Base-by-base conservation (phyloP, 2,797 vertebrate genomes). In the Catostomus latipinnis region DNA sequence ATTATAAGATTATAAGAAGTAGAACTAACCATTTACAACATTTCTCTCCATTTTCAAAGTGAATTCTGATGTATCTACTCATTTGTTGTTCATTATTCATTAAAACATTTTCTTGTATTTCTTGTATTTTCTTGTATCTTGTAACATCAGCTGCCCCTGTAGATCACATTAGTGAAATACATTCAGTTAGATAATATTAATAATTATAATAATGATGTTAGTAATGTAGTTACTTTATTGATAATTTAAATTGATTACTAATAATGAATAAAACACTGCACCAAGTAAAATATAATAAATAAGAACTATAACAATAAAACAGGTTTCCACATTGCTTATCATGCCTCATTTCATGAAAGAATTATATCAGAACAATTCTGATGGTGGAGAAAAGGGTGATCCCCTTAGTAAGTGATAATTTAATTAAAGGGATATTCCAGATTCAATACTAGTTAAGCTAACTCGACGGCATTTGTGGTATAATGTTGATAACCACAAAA, bases 51-150 rank as follows among this genome's bases (percentile, higher is more conserved):
- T 9, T 22, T 74, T 62, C 4, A 52, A 46, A 8, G 34, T 71
- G n/a, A 45, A 57, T 71, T 13, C 34, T 13, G 18, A 54, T 70
- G 46, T 50, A 11, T 50, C 56, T 60, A 16, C 10, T 73, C 6
- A 7, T 16, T 18, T 72, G 50, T 56, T 60, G 18, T 62, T 62
- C 7, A 14, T 50, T 74, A 43, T 54, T 43, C n/a, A 75, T 16
- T 75, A 71, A 63, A 71, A n/a, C 22, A 34, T 4, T 2, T 22
- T 34, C 2, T 34, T 34, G 34, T 34, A 9, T 71, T 49, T 71
- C 34, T 62, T 76, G 18, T 69, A 52, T 50, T 63, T 63, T 58
- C 14, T 18, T 53, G 6, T 53, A 16, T 53, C 6, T 58, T 61
- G 12, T 14, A 8, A 34, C 13, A 65, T 22, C 16, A 14, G 57